A percentile compares a stretch with the other conserved stretches of the same genome.
Evolutionary conservation across 1,140 invertebrate genomes (phyloP).

Genomic region (Zaprionus vittiger): DNA sequence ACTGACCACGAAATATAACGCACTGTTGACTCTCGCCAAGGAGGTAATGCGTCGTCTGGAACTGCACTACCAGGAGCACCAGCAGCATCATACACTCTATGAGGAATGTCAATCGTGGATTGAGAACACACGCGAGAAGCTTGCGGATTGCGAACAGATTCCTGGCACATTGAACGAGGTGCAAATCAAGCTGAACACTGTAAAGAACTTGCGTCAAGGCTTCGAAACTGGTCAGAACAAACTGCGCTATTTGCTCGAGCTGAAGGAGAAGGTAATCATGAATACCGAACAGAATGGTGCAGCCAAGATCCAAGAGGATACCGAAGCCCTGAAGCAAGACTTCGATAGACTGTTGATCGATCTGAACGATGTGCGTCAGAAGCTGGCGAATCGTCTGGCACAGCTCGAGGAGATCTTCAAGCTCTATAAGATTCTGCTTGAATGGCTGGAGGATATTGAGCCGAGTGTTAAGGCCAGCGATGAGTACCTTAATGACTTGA

Average conservation of each 20-base stretch:
- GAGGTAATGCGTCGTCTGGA: slow-evolving; percentile 96
- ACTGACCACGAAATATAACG: slow-evolving; percentile 96
- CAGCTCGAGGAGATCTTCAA: slow-evolving; percentile 94
- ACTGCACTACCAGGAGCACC: slow-evolving; percentile 96
- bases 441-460: slow-evolving; percentile 94
- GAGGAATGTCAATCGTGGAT: slow-evolving; percentile 97
- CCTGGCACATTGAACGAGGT: slow-evolving; percentile 92
- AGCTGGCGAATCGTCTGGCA: slow-evolving; percentile 88
- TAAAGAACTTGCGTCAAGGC: slow-evolving; percentile 93
- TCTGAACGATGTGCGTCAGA: slow-evolving; percentile 91
- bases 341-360: slow-evolving; percentile 94
- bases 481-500: slow-evolving; percentile 91
- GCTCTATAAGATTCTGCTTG: slow-evolving; percentile 89
- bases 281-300: slow-evolving; percentile 95
- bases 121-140: slow-evolving; percentile 92
- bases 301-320: slow-evolving; percentile 94
- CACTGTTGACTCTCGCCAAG: slow-evolving; percentile 95
- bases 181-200: slow-evolving; percentile 92
- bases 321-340: slow-evolving; percentile 93
- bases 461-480: slow-evolving; percentile 91
- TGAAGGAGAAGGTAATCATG: slow-evolving; percentile 96
- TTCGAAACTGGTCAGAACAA: slow-evolving; percentile 96
- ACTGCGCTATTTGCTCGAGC: slow-evolving; percentile 93
- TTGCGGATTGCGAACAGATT: slow-evolving; percentile 90
- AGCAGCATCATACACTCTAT: slow-evolving; percentile 94